These are phyloP conservation scores for Drosophila siamana DNA, from an alignment of 2,888 invertebrate genomes.

Conservation along the genomic window DNA sequence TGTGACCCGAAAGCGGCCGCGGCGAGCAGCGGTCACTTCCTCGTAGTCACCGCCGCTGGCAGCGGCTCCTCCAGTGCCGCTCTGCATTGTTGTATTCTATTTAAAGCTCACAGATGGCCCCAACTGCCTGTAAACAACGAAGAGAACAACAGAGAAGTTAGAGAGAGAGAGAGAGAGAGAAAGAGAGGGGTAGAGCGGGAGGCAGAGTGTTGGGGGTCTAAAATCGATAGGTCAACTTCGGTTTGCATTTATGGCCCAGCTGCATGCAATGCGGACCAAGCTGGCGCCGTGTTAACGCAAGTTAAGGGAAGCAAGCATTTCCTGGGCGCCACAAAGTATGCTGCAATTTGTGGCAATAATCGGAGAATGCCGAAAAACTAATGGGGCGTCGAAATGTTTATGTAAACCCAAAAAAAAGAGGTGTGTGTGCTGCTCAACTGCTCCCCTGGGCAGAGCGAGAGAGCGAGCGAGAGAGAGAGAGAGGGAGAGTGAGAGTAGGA, in stretches of 20 bases:
- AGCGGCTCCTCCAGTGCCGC: conserved; percentile 62
- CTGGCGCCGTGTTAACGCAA: not conserved
- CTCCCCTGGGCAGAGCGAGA: not conserved
- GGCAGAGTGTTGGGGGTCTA: conserved; percentile 14
- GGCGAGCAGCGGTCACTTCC: conserved; percentile 84
- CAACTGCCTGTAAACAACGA: conserved; percentile 41
- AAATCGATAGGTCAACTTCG: conserved; percentile 58
- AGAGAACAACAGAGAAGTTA: conserved; percentile 8
- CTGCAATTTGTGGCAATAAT: conserved; percentile 17
- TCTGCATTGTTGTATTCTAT: conserved; percentile 56
- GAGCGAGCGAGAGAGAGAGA: not conserved
- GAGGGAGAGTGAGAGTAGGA: not conserved
- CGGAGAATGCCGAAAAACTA: conserved; percentile 16
- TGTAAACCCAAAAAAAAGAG: not conserved
- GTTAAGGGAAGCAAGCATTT: not conserved
- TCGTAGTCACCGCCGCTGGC: conserved; percentile 82
- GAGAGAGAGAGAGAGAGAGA: conserved; percentile 4
- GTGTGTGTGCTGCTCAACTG: conserved; percentile 34
- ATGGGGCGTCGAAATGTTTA: not conserved
- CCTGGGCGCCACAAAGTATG: conserved; percentile 42
- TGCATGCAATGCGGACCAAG: conserved; percentile 29
- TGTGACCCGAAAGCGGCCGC: conserved; percentile 87
- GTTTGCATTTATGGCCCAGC: conserved; percentile 31
- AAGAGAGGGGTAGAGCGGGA: too few relatives aligned
- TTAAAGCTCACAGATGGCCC: conserved; percentile 27